Base-by-base conservation (phyloP, 2,888 invertebrate species). In the Euphydryas editha region DNA sequence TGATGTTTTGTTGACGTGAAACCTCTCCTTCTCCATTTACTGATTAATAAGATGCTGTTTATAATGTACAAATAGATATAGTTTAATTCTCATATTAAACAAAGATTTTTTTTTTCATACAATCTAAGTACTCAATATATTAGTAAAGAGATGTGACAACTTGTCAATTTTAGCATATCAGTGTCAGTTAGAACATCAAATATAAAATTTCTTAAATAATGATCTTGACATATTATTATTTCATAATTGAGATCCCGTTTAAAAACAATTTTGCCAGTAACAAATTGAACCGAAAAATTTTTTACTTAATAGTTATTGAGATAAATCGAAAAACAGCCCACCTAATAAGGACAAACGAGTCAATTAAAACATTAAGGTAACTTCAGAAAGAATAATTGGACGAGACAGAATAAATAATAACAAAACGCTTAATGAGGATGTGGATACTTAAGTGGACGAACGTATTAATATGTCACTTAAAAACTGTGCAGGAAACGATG, bases 391-490 rank as follows among this genome's bases (percentile, higher is more conserved):
- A 81, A 81, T 81, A 82, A 86, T 83, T 82, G 78, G 78, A 62
- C 70, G 72, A 70, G 76, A 80, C 83, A 83, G 84, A 80, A 81
- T 81, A 87, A 87, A 86, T 83, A 86, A 85, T 88, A 90, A 88
- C 83, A 84, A 87, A 89, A 83, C 82, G 72, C 75, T 84, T 92
- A 91, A 92, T 92, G 87, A 92, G 92, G 92, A 92, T 88, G 90
- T 88, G 75, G 73, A 86, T 91, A 90, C 91, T 92, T 92, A 88
- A 77, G 80, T 76, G 76, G 76, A 73, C 81, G 78, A 76, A 82
- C 81, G 82, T 87, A 89, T 90, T 90, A 88, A 88, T 84, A 87
- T 84, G 85, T 87, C 90, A 87, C 85, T 89, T 86, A 80, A 88
- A 90, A 87, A 84, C 80, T 81, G 82, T 82, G 80, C 90, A 88